Percentiles rank a stretch among this genome's conserved stretches.
Evolutionary conservation across 2,888 invertebrate species (phyloP).

Genomic region (Leptopilina myrica): DNA sequence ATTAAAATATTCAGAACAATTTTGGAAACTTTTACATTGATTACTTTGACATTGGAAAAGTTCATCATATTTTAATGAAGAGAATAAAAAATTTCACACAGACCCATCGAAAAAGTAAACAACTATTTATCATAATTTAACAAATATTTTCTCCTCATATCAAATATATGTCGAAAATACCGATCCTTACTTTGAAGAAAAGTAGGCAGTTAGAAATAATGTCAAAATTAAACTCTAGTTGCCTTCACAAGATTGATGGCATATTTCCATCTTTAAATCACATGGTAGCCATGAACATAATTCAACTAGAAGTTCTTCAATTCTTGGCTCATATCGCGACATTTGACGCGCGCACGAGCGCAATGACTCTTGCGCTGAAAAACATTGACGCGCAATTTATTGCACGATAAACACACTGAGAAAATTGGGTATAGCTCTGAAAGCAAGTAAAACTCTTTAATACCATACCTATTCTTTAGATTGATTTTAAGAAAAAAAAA

Average conservation of each 20-base stretch:
- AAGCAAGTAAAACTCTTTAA: constrained; percentile 51
- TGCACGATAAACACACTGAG: constrained; percentile 61
- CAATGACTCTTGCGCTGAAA: constrained; percentile 37
- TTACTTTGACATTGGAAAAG: too few species aligned
- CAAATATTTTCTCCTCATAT: too few species aligned
- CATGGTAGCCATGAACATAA: constrained; percentile 17
- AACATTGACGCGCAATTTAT: constrained; percentile 62
- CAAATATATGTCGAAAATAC: too few species aligned
- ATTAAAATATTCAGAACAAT: too few species aligned
- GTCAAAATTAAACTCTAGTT: constrained; percentile 13
- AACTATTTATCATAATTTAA: too few species aligned
- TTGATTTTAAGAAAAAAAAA: constrained; percentile 41
- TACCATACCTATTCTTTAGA: constrained; percentile 65
- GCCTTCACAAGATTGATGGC: neutral
- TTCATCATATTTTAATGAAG: too few species aligned
- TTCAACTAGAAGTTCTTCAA: constrained; percentile 24
- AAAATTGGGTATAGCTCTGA: constrained; percentile 1
- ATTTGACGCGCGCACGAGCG: constrained; percentile 43
- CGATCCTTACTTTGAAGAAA: neutral
- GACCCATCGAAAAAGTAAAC: too few species aligned
- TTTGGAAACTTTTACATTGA: too few species aligned
- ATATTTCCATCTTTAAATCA: constrained; percentile 31
- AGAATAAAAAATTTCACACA: too few species aligned
- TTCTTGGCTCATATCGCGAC: constrained; percentile 28
- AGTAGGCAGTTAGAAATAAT: neutral